Conservation (phyloP, 2,113 vertebrate genomes). For the Perca schrenkii region DNA sequence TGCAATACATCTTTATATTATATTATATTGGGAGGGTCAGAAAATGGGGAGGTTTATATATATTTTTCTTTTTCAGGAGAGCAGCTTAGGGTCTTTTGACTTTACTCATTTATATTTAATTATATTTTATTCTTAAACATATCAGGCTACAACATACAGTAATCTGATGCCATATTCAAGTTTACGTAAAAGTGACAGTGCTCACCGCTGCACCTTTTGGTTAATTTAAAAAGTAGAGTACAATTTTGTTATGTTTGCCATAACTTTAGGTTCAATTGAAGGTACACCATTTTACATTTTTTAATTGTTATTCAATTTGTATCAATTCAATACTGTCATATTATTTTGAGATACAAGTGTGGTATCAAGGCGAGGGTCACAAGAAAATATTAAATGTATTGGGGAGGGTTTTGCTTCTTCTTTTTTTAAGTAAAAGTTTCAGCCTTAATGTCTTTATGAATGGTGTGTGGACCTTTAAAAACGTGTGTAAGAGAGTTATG, state of each 20-base stretch:
- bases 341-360: neutral
- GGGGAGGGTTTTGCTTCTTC: neutral
- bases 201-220: too few species aligned
- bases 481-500: neutral
- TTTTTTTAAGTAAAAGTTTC: neutral
- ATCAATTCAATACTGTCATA: neutral
- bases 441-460: neutral
- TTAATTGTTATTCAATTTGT: neutral
- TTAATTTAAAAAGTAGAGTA: too few species aligned
- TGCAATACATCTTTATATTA: too few species aligned
- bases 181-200: neutral
- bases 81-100: neutral
- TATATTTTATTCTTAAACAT: neutral
- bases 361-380: neutral
- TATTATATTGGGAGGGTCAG: neutral
- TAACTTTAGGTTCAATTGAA: neutral
- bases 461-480: neutral
- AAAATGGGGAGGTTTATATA: too few species aligned
- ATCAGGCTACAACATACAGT: neutral
- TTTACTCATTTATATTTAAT: too few species aligned
- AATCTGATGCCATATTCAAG: neutral
- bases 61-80: neutral
- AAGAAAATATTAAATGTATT: neutral
- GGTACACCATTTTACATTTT: neutral
- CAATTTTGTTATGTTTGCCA: neutral